Evolutionary conservation across 1,140 invertebrate genomes (phyloP), one percentile per base, ranked within the genome.

Genomic region (Wasmannia auropunctata): DNA sequence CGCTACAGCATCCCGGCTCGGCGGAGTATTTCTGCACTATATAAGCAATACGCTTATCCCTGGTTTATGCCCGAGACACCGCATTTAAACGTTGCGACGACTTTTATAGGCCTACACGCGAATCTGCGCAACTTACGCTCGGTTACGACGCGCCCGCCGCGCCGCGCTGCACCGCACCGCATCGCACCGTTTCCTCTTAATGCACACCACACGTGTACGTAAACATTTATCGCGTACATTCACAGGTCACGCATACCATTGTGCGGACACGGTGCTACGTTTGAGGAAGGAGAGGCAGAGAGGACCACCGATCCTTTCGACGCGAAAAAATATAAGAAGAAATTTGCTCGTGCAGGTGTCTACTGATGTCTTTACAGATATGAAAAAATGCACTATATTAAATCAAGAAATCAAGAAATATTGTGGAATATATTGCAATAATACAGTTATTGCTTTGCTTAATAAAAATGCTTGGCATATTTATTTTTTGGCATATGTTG

Each of bases 101-200:
- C 80, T 89, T 90, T 90, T 90, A 90, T 89, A 89, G 88, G 80
- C 88, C 56, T 63, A 70, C 80, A 76, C 62, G 80, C 56, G 79
- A 87, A 89, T 89, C 62, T 25, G 63, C 80, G 49, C 74, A 60
- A 89, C 88, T 87, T 76, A 80, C n/a, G 67, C 54, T 58, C 80
- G 75, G 74, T 87, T 86, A 89, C 85, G 85, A 87, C 49, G 74
- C 46, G 76, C 72, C 37, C 11, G 63, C 63, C 37, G 25, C 31
- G 28, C n/a, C 16, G 19, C 60, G 49, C 6, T 14, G 11, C 63
- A 40, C 8, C 19, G 25, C 31, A 40, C n/a, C 16, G 19, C 60
- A 56, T 3, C 22, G 11, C 63, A 40, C 8, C 19, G n/a, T 86
- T 83, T 90, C 70, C 63, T 70, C 74, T 74, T 56, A 62, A 86